Evolutionary conservation across 2,797 vertebrate genomes (phyloP).

Genomic region (Centroberyx gerrardi): DNA sequence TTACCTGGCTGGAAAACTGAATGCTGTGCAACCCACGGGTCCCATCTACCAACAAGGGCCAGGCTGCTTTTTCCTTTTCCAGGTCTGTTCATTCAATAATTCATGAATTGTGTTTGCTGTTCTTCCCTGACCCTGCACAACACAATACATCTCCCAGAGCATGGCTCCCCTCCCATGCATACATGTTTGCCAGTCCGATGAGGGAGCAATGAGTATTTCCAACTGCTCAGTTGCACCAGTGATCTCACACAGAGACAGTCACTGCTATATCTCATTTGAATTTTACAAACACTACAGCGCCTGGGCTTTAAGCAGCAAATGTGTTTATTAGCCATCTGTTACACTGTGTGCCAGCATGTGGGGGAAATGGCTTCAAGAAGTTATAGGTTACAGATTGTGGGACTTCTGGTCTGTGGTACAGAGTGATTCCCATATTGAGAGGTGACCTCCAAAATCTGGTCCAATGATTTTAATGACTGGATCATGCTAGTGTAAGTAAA

Average conservation of each 20-base stretch:
- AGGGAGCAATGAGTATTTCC: constrained; percentile 67
- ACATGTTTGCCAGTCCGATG: constrained; percentile 61
- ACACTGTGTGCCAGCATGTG: constrained; percentile 56
- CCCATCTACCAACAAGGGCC: constrained; percentile 56
- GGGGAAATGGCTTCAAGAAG: constrained; percentile 58
- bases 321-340: constrained; percentile 85
- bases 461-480: constrained; percentile 41
- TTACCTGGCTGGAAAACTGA: constrained; percentile 49
- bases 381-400: constrained; percentile 71
- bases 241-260: constrained; percentile 75
- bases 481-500: constrained; percentile 16
- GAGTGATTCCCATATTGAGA: constrained; percentile 60
- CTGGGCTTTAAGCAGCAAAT: constrained; percentile 74
- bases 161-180: constrained; percentile 64
- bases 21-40: constrained; percentile 52
- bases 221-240: constrained; percentile 70
- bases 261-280: constrained; percentile 79
- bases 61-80: constrained; percentile 50
- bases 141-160: constrained; percentile 73
- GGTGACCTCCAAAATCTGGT: constrained; percentile 62
- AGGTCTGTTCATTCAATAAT: constrained; percentile 77
- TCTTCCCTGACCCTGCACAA: constrained; percentile 74
- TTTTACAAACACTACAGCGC: constrained; percentile 75
- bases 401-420: constrained; percentile 62
- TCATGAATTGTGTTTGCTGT: constrained; percentile 77